Conservation (phyloP, 2,888 invertebrate species). For the Ophioninae sp. region DNA sequence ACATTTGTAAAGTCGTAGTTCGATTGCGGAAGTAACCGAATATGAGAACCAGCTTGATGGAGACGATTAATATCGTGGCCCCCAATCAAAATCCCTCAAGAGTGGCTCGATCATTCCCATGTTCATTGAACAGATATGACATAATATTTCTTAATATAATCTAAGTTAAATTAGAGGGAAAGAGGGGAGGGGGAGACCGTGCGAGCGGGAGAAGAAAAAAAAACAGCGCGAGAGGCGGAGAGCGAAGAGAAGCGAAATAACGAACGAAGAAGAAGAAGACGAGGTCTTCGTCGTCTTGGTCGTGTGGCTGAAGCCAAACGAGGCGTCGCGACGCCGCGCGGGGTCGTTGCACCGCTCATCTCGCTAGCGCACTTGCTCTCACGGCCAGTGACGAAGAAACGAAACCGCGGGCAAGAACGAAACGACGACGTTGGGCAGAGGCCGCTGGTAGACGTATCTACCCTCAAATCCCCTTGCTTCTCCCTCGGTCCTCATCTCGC, state of each 20-base stretch:
- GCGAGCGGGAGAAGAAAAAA: background rate
- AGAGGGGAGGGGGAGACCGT: too few species aligned
- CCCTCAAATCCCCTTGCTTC: background rate
- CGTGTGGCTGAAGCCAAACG: slow-evolving; percentile 66
- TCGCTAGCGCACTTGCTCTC: slow-evolving; percentile 52
- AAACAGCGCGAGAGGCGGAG: slow-evolving; percentile 33
- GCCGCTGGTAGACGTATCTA: slow-evolving; percentile 16
- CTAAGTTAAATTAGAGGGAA: too few species aligned
- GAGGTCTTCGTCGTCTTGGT: slow-evolving; percentile 63
- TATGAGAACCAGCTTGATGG: too few species aligned
- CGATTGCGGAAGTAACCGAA: too few species aligned
- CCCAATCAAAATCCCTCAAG: too few species aligned
- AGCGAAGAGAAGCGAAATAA: slow-evolving; percentile 47
- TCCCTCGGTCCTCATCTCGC: background rate
- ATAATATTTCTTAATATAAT: background rate
- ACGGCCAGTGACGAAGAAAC: slow-evolving; percentile 37
- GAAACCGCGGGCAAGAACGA: slow-evolving; percentile 35
- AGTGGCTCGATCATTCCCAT: too few species aligned
- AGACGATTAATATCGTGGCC: too few species aligned
- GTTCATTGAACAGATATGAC: background rate
- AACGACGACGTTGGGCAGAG: slow-evolving; percentile 15
- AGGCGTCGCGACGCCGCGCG: slow-evolving; percentile 70
- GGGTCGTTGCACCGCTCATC: slow-evolving; percentile 61
- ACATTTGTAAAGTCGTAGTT: too few species aligned
- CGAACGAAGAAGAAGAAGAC: slow-evolving; percentile 58